Conservation (phyloP, 2,888 invertebrate species). For the Diadegma fenestrale region DNA sequence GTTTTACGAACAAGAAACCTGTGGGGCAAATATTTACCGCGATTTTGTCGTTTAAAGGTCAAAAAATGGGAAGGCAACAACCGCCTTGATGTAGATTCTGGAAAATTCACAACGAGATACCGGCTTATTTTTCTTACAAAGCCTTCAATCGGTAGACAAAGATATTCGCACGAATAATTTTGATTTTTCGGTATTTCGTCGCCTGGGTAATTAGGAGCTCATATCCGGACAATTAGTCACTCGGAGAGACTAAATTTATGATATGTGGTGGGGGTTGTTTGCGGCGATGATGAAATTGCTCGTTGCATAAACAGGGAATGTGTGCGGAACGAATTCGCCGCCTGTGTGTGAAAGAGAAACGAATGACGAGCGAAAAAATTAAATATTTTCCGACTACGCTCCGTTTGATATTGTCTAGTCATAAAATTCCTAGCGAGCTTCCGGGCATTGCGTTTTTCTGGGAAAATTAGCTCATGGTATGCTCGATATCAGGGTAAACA, state of each 20-base stretch:
- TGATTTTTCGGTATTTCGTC: slow-evolving; percentile 30
- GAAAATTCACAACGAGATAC: neutral
- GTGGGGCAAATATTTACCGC: too few species aligned
- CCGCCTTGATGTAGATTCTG: too few species aligned
- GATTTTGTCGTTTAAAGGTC: too few species aligned
- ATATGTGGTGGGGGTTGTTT: neutral
- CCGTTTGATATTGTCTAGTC: neutral
- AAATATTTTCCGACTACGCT: neutral
- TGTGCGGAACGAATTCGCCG: neutral
- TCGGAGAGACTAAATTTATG: slow-evolving; percentile 13
- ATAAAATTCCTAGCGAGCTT: neutral
- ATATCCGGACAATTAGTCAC: slow-evolving; percentile 53
- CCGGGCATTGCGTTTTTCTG: neutral
- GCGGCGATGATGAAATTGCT: slow-evolving; percentile 8
- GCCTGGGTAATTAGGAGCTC: slow-evolving; percentile 20
- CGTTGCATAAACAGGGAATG: slow-evolving; percentile 2
- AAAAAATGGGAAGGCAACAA: neutral
- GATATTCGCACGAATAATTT: too few species aligned
- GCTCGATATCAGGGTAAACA: neutral
- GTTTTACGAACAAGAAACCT: too few species aligned
- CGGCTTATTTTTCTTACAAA: too few species aligned
- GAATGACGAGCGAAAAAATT: neutral
- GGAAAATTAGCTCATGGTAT: neutral
- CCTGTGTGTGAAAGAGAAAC: neutral
- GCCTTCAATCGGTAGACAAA: too few species aligned